These are phyloP conservation scores for Heliocidaris tuberculata DNA, from an alignment of 35 echinoderm and acorn worm genomes.

Conservation along the genomic window DNA sequence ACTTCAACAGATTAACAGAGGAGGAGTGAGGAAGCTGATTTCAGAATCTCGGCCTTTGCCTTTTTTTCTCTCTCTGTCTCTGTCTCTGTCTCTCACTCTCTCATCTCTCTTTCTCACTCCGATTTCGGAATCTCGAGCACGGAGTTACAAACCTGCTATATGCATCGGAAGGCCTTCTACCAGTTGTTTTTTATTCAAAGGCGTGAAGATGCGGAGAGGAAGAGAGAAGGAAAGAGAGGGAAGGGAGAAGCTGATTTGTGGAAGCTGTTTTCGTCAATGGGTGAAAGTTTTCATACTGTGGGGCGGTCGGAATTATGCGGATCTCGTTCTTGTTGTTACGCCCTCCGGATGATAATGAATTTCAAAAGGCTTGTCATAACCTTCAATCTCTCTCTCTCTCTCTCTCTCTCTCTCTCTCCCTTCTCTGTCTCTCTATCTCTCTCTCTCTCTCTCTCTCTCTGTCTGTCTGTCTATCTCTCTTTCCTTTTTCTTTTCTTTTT, in stretches of 20 bases:
- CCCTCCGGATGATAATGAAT: conserved; percentile 10
- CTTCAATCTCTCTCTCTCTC: too few species aligned
- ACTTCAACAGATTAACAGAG: not conserved
- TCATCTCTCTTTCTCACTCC: not conserved
- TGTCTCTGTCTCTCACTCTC: not conserved
- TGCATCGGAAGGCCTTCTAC: not conserved
- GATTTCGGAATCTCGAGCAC: not conserved
- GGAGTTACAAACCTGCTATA: not conserved
- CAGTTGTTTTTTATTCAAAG: not conserved
- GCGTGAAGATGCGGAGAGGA: not conserved
- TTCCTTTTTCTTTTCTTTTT: too few species aligned
- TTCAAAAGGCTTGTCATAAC: not conserved
- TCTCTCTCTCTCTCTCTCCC: too few species aligned
- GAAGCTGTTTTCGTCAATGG: conserved; percentile 17
- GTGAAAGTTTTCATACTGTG: conserved; percentile 46
- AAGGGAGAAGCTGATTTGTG: conserved; percentile 20
- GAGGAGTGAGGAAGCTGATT: not conserved
- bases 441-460: too few species aligned
- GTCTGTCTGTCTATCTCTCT: too few species aligned
- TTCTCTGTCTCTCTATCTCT: too few species aligned
- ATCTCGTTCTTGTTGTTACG: not conserved
- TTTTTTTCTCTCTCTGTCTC: not conserved
- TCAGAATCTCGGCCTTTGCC: not conserved
- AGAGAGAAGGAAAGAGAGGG: not conserved
- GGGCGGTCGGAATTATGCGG: conserved; percentile 39